A percentile compares a stretch with the other conserved stretches of the same genome.
These are phyloP conservation scores for Macrotrachela quadricornifera DNA, from an alignment of 1,140 invertebrate species.

Conservation along the genomic window DNA sequence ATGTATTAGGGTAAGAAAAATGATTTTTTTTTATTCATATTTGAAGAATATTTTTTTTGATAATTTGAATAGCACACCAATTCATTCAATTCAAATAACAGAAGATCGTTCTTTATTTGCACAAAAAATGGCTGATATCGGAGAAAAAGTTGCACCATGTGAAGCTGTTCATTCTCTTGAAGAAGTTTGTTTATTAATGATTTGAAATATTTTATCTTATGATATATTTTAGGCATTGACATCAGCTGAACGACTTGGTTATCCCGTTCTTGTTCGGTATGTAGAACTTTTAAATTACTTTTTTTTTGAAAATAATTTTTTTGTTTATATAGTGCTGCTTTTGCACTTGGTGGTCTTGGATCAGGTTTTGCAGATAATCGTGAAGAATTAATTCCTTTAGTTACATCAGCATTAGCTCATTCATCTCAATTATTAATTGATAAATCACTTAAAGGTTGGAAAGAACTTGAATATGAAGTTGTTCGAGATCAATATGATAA, in stretches of 20 bases:
- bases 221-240: constrained; percentile 42
- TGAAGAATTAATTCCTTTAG: constrained; percentile 53
- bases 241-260: constrained; percentile 66
- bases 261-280: constrained; percentile 66
- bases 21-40: no score
- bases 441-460: constrained; percentile 95
- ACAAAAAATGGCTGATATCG: constrained; percentile 62
- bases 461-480: constrained; percentile 98
- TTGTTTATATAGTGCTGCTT: constrained; percentile 43
- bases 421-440: constrained; percentile 56
- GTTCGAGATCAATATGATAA: constrained; percentile 91
- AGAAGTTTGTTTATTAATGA: constrained; percentile 13
- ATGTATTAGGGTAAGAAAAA: constrained; percentile 16
- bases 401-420: constrained; percentile 62
- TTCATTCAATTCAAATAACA: constrained; percentile 79
- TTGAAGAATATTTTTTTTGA: no score
- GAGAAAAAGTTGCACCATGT: constrained; percentile 78
- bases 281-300: no score
- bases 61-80: constrained; percentile 43
- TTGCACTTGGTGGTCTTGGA: constrained; percentile 82
- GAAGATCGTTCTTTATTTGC: constrained; percentile 90
- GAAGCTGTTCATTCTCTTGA: constrained; percentile 63
- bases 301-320: no score
- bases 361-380: constrained; percentile 85
- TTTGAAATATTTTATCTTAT: no score